phyloP scores from a whole-genome alignment of 2,113 vertebrate species.

The Pavo muticus region DNA sequence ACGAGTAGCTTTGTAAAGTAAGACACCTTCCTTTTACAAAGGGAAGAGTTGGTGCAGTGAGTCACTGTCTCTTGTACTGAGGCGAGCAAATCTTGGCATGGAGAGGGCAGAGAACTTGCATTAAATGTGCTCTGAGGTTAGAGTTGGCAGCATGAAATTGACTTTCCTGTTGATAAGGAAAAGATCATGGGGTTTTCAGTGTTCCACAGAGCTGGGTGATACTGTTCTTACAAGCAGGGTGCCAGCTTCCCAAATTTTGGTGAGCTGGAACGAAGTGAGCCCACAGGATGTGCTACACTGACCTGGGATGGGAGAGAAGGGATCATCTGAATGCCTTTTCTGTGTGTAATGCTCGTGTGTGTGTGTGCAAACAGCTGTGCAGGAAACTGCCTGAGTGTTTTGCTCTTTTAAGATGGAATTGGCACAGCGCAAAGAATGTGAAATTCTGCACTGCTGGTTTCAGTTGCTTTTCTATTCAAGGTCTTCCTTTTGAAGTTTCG shows the following conservation, averaged over 20 bases:
- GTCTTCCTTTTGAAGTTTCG: not conserved
- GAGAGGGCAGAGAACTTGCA: not conserved
- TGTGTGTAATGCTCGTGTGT: rapidly evolving
- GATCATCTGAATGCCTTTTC: not conserved
- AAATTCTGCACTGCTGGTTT: not conserved
- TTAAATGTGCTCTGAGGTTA: not conserved
- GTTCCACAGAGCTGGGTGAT: not conserved
- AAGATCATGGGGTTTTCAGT: not conserved
- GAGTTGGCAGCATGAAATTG: not conserved
- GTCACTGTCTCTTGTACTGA: not conserved
- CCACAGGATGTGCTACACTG: not conserved
- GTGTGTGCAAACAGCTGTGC: not conserved
- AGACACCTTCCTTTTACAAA: not conserved
- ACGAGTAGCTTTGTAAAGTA: not conserved
- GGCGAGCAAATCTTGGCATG: not conserved
- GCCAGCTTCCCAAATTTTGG: not conserved
- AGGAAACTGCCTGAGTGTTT: not conserved
- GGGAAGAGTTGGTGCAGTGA: not conserved
- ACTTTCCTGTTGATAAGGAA: not conserved
- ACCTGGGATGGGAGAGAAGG: not conserved
- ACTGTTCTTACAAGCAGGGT: not conserved
- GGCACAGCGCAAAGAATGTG: not conserved
- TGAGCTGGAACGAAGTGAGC: not conserved
- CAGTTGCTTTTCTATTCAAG: not conserved
- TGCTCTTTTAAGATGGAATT: not conserved